These are phyloP conservation scores for Miniopterus natalensis DNA, from an alignment of 2,113 vertebrate species.

Conservation along the genomic window DNA sequence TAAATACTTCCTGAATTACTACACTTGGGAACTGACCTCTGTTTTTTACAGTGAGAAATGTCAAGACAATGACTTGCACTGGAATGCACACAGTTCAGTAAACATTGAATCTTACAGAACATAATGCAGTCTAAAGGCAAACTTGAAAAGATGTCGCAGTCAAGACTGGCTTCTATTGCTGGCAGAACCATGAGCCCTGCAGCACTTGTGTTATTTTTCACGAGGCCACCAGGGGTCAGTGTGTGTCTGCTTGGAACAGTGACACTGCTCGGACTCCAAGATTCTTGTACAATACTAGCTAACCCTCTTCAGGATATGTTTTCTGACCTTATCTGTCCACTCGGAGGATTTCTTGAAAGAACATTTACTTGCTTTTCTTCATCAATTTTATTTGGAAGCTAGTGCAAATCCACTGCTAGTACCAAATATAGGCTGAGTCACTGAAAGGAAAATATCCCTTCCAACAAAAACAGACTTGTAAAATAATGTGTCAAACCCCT, in stretches of 20 bases:
- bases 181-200: not conserved
- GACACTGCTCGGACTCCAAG: not conserved
- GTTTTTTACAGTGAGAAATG: not conserved
- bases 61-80: not conserved
- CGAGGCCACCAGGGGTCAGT: not conserved
- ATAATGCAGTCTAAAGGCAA: not conserved
- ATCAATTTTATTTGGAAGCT: not conserved
- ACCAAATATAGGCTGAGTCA: not conserved
- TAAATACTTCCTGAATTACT: not conserved
- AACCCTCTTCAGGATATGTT: not conserved
- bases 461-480: not conserved
- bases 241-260: not conserved
- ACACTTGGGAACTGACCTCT: not conserved
- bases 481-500: not conserved
- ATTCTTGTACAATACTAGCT: not conserved
- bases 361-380: not conserved
- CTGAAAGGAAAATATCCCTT: not conserved
- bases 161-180: not conserved
- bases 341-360: not conserved
- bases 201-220: not conserved
- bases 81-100: not conserved
- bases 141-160: not conserved
- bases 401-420: not conserved
- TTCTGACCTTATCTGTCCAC: not conserved
- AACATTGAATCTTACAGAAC: not conserved